These are phyloP conservation scores for Lasioglossum villosulum DNA, from an alignment of 2,888 invertebrate genomes.

Conservation along the genomic window DNA sequence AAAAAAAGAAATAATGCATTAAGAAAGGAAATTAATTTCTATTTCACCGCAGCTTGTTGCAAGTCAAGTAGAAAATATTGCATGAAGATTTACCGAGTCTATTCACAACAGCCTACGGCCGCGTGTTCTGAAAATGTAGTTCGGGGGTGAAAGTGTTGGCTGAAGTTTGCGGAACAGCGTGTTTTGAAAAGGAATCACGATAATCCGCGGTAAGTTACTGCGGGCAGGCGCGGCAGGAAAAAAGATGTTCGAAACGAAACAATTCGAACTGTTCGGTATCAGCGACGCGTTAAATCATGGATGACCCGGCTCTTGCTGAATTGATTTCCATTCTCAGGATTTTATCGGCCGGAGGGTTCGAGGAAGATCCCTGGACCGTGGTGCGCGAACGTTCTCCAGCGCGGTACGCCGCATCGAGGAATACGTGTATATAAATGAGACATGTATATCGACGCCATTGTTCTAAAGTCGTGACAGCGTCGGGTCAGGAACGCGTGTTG, in stretches of 20 bases:
- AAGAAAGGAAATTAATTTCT: neutral
- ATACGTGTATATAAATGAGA: constrained; percentile 81
- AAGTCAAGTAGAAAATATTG: neutral
- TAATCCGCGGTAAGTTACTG: constrained; percentile 14
- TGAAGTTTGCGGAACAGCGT: neutral
- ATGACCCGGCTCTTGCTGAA: constrained; percentile 66
- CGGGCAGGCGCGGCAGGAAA: constrained; percentile 10
- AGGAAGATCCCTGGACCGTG: constrained; percentile 53
- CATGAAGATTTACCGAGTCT: too few species aligned
- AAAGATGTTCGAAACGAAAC: constrained; percentile 56
- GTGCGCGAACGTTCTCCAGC: constrained; percentile 49
- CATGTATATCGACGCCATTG: constrained; percentile 83
- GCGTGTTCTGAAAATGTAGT: too few species aligned
- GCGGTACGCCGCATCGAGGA: constrained; percentile 70
- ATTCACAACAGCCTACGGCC: too few species aligned
- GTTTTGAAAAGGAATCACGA: neutral
- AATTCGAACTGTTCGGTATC: constrained; percentile 60
- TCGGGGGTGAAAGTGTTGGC: neutral
- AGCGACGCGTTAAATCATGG: constrained; percentile 62
- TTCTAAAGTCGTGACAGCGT: constrained; percentile 83
- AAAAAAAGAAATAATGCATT: too few species aligned
- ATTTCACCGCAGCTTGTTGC: neutral
- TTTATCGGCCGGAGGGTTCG: constrained; percentile 65
- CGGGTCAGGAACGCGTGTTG: constrained; percentile 83
- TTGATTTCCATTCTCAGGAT: constrained; percentile 73